Percentiles rank a stretch among this genome's conserved stretches.
These are phyloP conservation scores for Coecobrya sp. DNA, from an alignment of 2,888 invertebrate species.

Conservation along the genomic window DNA sequence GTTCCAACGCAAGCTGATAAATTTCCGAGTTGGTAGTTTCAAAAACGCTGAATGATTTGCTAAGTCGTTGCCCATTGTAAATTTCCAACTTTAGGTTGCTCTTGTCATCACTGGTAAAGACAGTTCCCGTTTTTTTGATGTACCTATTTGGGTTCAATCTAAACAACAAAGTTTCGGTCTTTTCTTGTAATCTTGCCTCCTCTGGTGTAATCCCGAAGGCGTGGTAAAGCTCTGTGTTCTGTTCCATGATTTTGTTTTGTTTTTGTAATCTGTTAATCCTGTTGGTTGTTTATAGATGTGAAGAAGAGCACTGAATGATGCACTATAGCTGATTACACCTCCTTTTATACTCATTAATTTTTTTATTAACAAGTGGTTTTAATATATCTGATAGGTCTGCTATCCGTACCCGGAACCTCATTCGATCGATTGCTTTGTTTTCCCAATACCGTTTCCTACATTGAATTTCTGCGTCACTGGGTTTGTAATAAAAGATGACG, in stretches of 20 bases:
- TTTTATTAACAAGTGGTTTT: neutral
- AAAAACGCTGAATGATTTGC: neutral
- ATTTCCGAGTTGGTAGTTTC: neutral
- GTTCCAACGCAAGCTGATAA: neutral
- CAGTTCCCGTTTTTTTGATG: slow-evolving; percentile 17
- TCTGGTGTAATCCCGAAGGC: neutral
- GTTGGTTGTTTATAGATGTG: no score
- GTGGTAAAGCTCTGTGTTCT: neutral
- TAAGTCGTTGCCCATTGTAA: neutral
- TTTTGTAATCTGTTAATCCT: neutral
- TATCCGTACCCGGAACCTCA: no score
- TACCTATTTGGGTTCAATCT: neutral
- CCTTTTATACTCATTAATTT: neutral
- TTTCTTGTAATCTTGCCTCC: neutral
- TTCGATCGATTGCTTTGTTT: no score
- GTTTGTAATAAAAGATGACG: neutral
- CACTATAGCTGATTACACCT: neutral
- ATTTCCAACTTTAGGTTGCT: neutral
- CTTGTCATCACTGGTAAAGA: neutral
- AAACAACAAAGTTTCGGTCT: neutral
- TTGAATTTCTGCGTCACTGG: neutral
- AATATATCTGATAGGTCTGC: neutral
- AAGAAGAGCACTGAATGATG: no score
- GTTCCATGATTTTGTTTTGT: no score
- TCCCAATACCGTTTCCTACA: slow-evolving; percentile 9